These are phyloP conservation scores for Strigamia maritima DNA, from an alignment of 2,888 invertebrate genomes.

Conservation along the genomic window DNA sequence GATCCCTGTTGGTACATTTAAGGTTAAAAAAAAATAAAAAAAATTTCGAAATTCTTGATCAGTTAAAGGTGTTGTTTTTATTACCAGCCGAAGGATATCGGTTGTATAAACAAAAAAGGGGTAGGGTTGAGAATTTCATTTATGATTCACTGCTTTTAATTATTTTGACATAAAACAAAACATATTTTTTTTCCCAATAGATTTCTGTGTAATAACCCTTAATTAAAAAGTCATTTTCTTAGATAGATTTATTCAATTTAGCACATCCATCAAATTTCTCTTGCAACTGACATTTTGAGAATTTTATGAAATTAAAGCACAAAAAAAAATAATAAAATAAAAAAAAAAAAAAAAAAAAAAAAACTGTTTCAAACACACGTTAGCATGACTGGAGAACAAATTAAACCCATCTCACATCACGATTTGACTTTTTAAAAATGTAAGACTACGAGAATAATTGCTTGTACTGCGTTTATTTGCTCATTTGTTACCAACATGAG, in stretches of 20 bases:
- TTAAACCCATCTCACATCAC: neutral
- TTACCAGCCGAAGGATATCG: neutral
- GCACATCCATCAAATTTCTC: slow-evolving; percentile 6
- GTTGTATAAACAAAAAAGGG: neutral
- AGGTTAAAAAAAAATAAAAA: neutral
- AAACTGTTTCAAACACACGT: slow-evolving; percentile 1
- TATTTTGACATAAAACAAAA: neutral
- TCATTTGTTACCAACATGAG: neutral
- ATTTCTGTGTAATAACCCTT: slow-evolving; percentile 13
- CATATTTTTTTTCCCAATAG: neutral
- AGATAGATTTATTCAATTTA: slow-evolving; percentile 2
- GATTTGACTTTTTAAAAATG: neutral
- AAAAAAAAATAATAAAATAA: neutral
- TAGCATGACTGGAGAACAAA: neutral
- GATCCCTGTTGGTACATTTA: neutral
- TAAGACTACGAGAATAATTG: neutral
- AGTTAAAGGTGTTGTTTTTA: neutral
- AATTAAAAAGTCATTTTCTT: slow-evolving; percentile 17
- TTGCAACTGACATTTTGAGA: neutral
- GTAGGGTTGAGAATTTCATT: neutral
- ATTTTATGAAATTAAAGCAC: neutral
- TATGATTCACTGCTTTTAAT: neutral
- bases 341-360: slow-evolving; percentile 5
- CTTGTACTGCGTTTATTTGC: neutral
- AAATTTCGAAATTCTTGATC: neutral